phyloP scores from a whole-genome alignment of 2,888 invertebrate species.

The Perizoma flavofasciatum region DNA sequence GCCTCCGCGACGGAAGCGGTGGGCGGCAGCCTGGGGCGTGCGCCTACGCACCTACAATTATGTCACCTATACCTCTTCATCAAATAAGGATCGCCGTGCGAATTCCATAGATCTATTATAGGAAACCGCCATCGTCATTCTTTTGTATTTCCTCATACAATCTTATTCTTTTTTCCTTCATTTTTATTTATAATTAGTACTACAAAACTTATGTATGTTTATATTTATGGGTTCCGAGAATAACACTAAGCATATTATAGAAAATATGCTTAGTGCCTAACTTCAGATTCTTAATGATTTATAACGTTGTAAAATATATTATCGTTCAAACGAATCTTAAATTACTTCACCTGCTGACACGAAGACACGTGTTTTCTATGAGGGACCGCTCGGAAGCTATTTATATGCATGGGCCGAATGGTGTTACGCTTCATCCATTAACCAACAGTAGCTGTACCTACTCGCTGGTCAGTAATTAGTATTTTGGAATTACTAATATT shows the following conservation, averaged over 20 bases:
- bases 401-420: slow-evolving; percentile 61
- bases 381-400: slow-evolving; percentile 53
- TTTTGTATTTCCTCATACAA: slow-evolving; percentile 40
- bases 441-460: slow-evolving; percentile 59
- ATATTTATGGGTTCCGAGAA: slow-evolving; percentile 41
- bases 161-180: slow-evolving; percentile 34
- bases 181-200: too few relatives aligned
- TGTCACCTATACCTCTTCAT: slow-evolving; percentile 73
- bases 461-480: slow-evolving; percentile 5
- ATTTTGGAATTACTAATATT: slow-evolving; percentile 51
- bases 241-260: too few relatives aligned
- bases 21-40: slow-evolving; percentile 67
- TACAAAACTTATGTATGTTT: too few relatives aligned
- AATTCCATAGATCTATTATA: slow-evolving; percentile 50
- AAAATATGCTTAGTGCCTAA: slow-evolving; percentile 45
- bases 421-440: slow-evolving; percentile 63
- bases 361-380: slow-evolving; percentile 59
- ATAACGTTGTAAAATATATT: slow-evolving; percentile 50
- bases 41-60: slow-evolving; percentile 71
- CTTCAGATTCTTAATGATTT: slow-evolving; percentile 47
- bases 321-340: slow-evolving; percentile 51
- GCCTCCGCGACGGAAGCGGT: slow-evolving; percentile 78
- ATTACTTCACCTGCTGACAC: slow-evolving; percentile 55
- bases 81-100: slow-evolving; percentile 70
- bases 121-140: slow-evolving; percentile 41